A percentile compares a stretch with the other conserved stretches of the same genome.
Conservation (phyloP, 1,140 invertebrate species). For the Scylla paramamosain region DNA sequence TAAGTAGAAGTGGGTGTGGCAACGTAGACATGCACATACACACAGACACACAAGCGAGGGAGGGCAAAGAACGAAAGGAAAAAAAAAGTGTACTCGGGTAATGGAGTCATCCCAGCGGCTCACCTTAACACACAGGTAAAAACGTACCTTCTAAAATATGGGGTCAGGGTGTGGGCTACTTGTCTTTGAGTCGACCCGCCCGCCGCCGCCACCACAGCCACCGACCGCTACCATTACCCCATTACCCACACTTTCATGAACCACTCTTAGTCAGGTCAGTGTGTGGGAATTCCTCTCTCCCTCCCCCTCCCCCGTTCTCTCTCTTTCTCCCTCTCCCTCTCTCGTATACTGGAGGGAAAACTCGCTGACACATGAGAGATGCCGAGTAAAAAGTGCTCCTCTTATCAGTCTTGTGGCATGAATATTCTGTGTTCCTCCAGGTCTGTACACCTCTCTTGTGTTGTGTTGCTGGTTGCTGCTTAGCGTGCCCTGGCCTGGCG, state of each 20-base stretch:
- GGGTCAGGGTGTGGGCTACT: background rate
- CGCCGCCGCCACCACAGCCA: background rate
- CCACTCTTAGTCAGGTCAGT: no score
- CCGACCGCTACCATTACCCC: background rate
- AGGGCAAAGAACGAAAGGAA: background rate
- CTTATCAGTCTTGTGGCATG: background rate
- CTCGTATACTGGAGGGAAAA: no score
- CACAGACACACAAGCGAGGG: background rate
- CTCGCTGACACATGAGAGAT: background rate
- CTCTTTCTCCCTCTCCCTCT: no score
- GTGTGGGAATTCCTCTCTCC: no score
- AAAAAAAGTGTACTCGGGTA: background rate
- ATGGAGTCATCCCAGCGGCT: constrained; percentile 8
- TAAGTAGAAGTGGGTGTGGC: background rate
- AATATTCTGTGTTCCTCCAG: background rate
- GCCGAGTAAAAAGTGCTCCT: background rate
- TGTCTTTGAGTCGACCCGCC: background rate
- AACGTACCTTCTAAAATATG: constrained; percentile 3
- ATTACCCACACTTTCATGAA: background rate
- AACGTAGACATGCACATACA: background rate
- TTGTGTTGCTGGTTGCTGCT: background rate
- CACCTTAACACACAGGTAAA: constrained; percentile 2
- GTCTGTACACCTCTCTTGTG: background rate
- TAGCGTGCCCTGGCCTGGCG: background rate
- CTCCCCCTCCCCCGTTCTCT: no score